Evolutionary conservation across 2,888 invertebrate species (phyloP).

Genomic region (Heteropelma amictum): DNA sequence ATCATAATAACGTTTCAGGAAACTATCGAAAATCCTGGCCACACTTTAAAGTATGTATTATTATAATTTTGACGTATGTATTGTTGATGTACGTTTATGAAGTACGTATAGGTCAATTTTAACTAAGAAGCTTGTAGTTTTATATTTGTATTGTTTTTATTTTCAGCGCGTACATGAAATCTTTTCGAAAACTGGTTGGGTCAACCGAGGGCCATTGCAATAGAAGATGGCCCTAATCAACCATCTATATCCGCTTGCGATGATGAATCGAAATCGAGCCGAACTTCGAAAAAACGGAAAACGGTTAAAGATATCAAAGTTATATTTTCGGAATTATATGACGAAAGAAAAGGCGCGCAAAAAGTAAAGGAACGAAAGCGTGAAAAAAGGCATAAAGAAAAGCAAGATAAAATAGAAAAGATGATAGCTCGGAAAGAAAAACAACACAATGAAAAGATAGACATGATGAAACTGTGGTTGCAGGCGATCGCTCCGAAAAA

Average conservation of each 20-base stretch:
- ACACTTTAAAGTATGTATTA: not conserved
- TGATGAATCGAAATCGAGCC: not conserved
- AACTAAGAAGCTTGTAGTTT: not conserved
- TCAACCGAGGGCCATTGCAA: not conserved
- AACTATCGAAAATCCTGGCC: slow-evolving; percentile 2
- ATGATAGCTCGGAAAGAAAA: not conserved
- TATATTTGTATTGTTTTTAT: not conserved
- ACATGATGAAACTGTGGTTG: not conserved
- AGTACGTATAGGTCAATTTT: not conserved
- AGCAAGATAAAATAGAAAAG: not conserved
- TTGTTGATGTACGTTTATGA: not conserved
- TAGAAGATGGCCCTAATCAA: not conserved
- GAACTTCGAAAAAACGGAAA: not conserved
- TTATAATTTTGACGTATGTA: not conserved
- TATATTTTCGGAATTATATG: not conserved
- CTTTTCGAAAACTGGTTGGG: not conserved
- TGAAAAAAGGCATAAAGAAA: too few relatives aligned
- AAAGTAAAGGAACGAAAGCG: not conserved
- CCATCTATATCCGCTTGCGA: not conserved
- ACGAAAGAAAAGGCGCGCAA: not conserved
- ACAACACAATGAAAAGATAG: not conserved
- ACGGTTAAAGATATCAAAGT: not conserved
- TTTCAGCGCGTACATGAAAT: slow-evolving; percentile 6
- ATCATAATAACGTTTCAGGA: not conserved
- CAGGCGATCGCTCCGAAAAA: not conserved